A percentile compares a stretch with the other conserved stretches of the same genome.
phyloP scores from a whole-genome alignment of 2,113 vertebrate species.

The Laterallus jamaicensis region DNA sequence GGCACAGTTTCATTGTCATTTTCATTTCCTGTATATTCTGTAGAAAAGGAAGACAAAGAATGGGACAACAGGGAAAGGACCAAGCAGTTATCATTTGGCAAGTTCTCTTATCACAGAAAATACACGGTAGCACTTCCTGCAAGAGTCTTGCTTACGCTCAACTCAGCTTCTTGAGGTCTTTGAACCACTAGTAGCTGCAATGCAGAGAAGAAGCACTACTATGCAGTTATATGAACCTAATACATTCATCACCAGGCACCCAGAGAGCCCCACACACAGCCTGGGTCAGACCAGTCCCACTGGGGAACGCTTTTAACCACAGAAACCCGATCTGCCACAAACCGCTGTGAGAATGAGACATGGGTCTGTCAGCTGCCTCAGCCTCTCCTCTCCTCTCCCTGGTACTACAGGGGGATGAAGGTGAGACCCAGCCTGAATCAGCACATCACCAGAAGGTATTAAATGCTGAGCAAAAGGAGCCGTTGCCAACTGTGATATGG shows the following conservation, averaged over 20 bases:
- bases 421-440: background rate
- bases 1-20: constrained; percentile 94
- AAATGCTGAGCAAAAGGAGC: background rate
- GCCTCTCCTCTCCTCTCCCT: background rate
- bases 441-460: background rate
- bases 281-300: background rate
- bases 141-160: background rate
- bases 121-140: background rate
- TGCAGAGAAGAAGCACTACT: background rate
- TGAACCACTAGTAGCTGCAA: background rate
- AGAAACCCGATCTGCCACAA: background rate
- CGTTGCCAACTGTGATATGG: background rate
- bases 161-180: background rate
- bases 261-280: background rate
- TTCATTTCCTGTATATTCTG: constrained; percentile 95
- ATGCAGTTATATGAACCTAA: background rate
- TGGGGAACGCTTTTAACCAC: background rate
- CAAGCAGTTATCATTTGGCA: constrained; percentile 40
- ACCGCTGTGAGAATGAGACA: accelerated
- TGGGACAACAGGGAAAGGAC: constrained; percentile 79
- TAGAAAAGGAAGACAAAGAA: constrained; percentile 83
- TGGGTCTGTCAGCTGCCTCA: background rate
- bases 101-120: background rate
- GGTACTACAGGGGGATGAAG: background rate
- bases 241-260: background rate